These are phyloP conservation scores for Phalacrocorax brasilianus DNA, from an alignment of 2,113 vertebrate species.

Conservation along the genomic window DNA sequence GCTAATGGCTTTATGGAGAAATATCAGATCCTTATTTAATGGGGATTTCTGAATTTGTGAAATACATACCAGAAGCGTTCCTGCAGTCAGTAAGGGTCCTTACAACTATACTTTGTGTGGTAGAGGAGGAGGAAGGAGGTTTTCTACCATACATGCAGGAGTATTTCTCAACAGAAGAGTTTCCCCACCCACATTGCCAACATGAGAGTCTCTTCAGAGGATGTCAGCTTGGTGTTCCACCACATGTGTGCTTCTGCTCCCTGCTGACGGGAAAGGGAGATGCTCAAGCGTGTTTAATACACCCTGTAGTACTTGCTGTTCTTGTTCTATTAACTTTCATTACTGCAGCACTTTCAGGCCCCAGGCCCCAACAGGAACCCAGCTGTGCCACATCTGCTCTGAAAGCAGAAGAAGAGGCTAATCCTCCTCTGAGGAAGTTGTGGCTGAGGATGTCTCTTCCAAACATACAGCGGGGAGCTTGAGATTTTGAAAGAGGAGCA, in stretches of 20 bases:
- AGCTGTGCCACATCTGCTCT: neutral
- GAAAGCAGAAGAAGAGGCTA: neutral
- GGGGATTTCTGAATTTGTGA: constrained; percentile 38
- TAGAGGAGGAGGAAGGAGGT: neutral
- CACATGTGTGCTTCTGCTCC: neutral
- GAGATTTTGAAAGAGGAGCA: neutral
- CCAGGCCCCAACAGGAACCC: neutral
- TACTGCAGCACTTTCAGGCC: neutral
- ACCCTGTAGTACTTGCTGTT: neutral
- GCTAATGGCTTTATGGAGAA: neutral
- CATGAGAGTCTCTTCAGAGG: neutral
- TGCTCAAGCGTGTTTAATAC: neutral
- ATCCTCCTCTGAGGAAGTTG: neutral
- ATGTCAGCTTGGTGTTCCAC: neutral
- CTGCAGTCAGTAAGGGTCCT: neutral
- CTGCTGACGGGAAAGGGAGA: neutral
- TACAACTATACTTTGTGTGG: neutral
- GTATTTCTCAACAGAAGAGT: constrained; percentile 8
- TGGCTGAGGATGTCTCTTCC: neutral
- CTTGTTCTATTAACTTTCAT: neutral
- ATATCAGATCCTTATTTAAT: neutral
- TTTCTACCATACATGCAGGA: neutral
- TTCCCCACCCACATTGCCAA: neutral
- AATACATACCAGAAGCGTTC: neutral
- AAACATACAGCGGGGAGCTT: neutral